Base-by-base conservation (phyloP, 2,797 vertebrate genomes). In the Podarcis lilfordi region DNA sequence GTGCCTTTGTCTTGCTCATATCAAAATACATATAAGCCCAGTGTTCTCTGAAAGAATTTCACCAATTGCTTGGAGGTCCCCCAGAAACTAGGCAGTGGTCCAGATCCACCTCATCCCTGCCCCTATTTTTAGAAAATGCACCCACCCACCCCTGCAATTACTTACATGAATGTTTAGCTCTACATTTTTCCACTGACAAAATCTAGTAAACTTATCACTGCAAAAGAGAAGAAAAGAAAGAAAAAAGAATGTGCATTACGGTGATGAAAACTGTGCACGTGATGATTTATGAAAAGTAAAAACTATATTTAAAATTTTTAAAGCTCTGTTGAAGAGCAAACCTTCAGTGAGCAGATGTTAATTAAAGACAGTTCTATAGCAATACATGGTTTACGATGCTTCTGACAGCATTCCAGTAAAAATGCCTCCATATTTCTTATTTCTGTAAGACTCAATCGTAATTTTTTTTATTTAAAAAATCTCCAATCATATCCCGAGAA, bases 111-210 rank as follows among this genome's bases (percentile, higher is more conserved):
- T 29, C 8, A 29, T 71, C 23, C 2, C 19, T 4, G 32, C 64
- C 35, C 61, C 59, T 21, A 19, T 43, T 71, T 50, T 29, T 9
- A 50, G 23, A 69, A 69, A n/a, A 25, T 17, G 11, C 13, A 6
- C 4, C 6, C 35, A 19, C 59, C 15, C n/a, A 21, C 17, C 1
- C 3, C 40, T 76, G 45, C 21, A 79, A 82, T 91, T 95, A 99
- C 99, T 99, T 96, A 99, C 99, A 61, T 99, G 99, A 95, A 99
- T 99, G 95, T 99, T 99, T 94, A 99, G 97, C 94, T 99, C 99
- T 87, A 99, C 98, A 37, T 99, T 99, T 97, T 99, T 99, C 99
- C 99, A 99, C 95, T 99, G 99, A 96, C 98, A 99, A 90, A 99
- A 99, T 81, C 99, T 97, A 86, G 99, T 99, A 92, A 99, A 99